Evolutionary conservation across 1,140 invertebrate species (phyloP), one percentile per base, ranked within the genome.

Genomic region (Grapholita molesta): DNA sequence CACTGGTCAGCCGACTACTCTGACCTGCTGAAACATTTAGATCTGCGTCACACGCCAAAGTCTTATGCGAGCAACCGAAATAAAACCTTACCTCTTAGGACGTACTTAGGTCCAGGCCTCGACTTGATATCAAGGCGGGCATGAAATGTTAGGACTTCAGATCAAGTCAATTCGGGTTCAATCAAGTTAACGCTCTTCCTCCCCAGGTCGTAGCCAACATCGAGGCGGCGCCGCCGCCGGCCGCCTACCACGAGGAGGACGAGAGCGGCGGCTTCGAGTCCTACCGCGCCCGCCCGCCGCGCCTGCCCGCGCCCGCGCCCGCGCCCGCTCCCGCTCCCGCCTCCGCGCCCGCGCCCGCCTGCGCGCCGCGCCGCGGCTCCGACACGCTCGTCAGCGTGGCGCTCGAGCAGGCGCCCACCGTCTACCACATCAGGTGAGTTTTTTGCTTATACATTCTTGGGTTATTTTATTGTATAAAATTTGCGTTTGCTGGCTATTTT

Each of bases 141-240:
- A n/a, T n/a, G n/a, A n/a, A n/a, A n/a, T n/a, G n/a, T n/a, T n/a
- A n/a, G n/a, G n/a, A n/a, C n/a, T n/a, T n/a, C n/a, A n/a, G n/a
- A n/a, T n/a, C n/a, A n/a, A n/a, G n/a, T n/a, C n/a, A n/a, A n/a
- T n/a, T n/a, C n/a, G n/a, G n/a, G n/a, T n/a, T n/a, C n/a, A n/a
- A n/a, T n/a, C n/a, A n/a, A n/a, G n/a, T 3, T 30, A 30, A 30
- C 70, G 48, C 24, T 9, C 48, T 28, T 28, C 73, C 75, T 32
- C 75, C 76, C 1, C 93, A 93, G 79, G 93, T 94, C 21, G 93
- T 94, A 2, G 94, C 94, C 18, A 94, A 94, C 78, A 94, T 94
- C 69, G 94, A 95, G 82, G 93, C 93, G 64, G 84, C 84, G 65
- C 88, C 91, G 48, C 79, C 79, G 67, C 85, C 84, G 35, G 80